Conservation (phyloP, 2,888 invertebrate genomes). For the Leptarthrus brevirostris region DNA sequence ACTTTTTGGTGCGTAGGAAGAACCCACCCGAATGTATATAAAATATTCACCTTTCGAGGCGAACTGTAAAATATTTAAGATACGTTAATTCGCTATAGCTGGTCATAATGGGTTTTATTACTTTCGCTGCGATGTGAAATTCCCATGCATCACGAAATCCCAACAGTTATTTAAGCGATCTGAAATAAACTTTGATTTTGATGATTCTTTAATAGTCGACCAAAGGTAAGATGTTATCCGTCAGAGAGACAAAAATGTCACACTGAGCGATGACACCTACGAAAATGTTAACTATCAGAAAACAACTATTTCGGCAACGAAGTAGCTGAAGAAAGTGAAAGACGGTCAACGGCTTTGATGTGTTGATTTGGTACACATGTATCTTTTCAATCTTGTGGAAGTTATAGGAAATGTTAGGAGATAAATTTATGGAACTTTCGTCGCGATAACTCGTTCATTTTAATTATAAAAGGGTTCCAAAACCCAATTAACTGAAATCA, state of each 20-base stretch:
- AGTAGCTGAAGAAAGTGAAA: slow-evolving; percentile 32
- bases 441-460: background rate
- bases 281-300: background rate
- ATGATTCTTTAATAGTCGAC: background rate
- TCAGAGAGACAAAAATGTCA: background rate
- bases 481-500: background rate
- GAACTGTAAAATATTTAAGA: no score
- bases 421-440: background rate
- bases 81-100: no score
- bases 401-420: background rate
- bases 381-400: slow-evolving; percentile 8
- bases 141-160: background rate
- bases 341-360: slow-evolving; percentile 7
- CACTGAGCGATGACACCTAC: background rate
- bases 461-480: background rate
- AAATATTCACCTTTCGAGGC: no score
- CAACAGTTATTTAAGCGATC: background rate
- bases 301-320: slow-evolving; percentile 9
- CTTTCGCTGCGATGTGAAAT: no score
- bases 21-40: no score
- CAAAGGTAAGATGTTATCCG: background rate
- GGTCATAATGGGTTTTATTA: no score
- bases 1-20: no score
- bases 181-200: background rate
- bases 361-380: background rate